phyloP scores from a whole-genome alignment of 2,113 vertebrate species.

The Eulemur macaco region DNA sequence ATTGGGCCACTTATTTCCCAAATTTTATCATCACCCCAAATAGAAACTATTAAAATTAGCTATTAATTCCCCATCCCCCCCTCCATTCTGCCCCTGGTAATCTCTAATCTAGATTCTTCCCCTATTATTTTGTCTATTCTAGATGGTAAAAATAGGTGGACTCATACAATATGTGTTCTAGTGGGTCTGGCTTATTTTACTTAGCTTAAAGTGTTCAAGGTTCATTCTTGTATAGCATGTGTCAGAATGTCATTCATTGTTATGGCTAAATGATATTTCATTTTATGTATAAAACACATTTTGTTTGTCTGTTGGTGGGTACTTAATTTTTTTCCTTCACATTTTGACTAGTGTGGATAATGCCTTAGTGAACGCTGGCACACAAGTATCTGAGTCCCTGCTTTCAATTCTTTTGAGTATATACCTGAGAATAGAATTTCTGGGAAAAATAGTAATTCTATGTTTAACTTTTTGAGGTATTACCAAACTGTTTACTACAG shows the following conservation, averaged over 20 bases:
- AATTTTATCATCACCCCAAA: not conserved
- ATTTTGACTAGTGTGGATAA: not conserved
- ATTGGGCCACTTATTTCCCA: not conserved
- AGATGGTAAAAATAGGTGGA: not conserved
- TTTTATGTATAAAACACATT: not conserved
- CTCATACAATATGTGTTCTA: not conserved
- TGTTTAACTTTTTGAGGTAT: not conserved
- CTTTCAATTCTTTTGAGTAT: not conserved
- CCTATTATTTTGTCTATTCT: not conserved
- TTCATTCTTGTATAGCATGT: not conserved
- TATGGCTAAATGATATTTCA: not conserved
- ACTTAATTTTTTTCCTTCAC: not conserved
- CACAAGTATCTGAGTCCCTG: not conserved
- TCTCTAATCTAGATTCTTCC: not conserved
- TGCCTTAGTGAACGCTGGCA: not conserved
- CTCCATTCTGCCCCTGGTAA: not conserved
- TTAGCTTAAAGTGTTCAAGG: not conserved
- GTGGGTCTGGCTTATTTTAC: not conserved
- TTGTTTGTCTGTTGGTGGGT: not conserved
- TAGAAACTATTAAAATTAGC: not conserved
- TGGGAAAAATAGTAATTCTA: not conserved
- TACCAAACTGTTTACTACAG: not conserved
- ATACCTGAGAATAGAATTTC: not conserved
- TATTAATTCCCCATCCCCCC: not conserved
- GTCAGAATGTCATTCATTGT: not conserved